Conservation (phyloP, 2,113 vertebrate genomes). For the Melospiza melodia region DNA sequence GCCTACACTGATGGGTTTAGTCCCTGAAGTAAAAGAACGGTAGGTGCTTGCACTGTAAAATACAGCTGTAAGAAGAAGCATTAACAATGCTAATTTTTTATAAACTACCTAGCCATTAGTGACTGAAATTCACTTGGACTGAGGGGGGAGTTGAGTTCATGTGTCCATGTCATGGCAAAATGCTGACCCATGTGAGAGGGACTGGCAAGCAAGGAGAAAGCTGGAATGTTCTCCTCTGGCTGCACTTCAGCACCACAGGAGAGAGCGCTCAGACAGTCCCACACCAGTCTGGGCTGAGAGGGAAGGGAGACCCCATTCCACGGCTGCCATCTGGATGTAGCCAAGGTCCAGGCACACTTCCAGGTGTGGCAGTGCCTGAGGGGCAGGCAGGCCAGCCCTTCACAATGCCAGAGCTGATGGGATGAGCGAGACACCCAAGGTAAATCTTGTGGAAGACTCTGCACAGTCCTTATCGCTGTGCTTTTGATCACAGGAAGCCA, state of each 20-base stretch:
- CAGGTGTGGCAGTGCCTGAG: background rate
- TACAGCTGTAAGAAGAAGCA: background rate
- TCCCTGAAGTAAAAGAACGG: background rate
- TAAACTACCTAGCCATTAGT: background rate
- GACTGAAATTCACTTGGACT: background rate
- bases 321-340: rapidly evolving
- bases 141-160: background rate
- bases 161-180: background rate
- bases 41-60: background rate
- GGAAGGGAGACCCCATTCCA: rapidly evolving
- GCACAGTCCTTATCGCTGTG: background rate
- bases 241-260: background rate
- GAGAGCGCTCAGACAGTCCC: background rate
- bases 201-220: background rate
- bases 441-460: background rate
- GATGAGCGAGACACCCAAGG: rapidly evolving
- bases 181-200: background rate
- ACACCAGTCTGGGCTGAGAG: rapidly evolving
- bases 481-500: background rate
- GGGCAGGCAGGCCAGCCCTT: background rate
- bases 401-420: background rate
- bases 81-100: background rate
- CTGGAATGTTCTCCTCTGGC: background rate
- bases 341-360: background rate
- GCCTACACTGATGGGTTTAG: background rate